Percentiles rank a stretch among this genome's conserved stretches.
phyloP scores from a whole-genome alignment of 2,888 invertebrate species.

The Heliconius cydno region DNA sequence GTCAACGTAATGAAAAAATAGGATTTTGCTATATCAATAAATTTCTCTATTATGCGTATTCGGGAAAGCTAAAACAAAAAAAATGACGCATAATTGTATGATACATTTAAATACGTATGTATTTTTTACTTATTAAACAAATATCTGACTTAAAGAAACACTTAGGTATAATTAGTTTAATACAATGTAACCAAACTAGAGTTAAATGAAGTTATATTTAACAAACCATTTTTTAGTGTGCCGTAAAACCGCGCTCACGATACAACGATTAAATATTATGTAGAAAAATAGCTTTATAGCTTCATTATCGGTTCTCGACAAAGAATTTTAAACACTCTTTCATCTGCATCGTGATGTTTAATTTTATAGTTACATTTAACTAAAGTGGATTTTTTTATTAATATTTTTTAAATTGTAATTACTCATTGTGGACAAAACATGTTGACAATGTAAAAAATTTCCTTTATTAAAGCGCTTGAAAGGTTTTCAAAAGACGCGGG shows the following conservation, averaged over 20 bases:
- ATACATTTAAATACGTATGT: too few relatives aligned
- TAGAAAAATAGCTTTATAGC: constrained; percentile 53
- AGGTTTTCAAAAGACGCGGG: neutral
- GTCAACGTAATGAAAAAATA: too few relatives aligned
- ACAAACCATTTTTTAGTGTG: constrained; percentile 47
- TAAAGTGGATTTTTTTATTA: neutral
- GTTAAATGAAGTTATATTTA: constrained; percentile 58
- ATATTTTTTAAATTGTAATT: neutral
- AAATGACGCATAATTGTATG: too few relatives aligned
- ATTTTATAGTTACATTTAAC: constrained; percentile 25
- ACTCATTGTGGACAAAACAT: neutral
- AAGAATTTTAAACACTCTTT: constrained; percentile 11
- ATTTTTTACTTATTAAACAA: neutral
- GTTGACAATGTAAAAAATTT: neutral
- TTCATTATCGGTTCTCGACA: constrained; percentile 51
- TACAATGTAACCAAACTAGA: constrained; percentile 50
- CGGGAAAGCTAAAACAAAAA: too few relatives aligned
- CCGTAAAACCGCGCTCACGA: constrained; percentile 55
- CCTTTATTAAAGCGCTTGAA: neutral
- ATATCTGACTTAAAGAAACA: neutral
- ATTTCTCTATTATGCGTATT: too few relatives aligned
- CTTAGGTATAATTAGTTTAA: constrained; percentile 3
- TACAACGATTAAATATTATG: constrained; percentile 54
- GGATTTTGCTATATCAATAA: too few relatives aligned
- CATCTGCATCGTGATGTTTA: constrained; percentile 20